Base-by-base conservation (phyloP, 64 coral and sea anemone genomes). In the Orbicella faveolata region DNA sequence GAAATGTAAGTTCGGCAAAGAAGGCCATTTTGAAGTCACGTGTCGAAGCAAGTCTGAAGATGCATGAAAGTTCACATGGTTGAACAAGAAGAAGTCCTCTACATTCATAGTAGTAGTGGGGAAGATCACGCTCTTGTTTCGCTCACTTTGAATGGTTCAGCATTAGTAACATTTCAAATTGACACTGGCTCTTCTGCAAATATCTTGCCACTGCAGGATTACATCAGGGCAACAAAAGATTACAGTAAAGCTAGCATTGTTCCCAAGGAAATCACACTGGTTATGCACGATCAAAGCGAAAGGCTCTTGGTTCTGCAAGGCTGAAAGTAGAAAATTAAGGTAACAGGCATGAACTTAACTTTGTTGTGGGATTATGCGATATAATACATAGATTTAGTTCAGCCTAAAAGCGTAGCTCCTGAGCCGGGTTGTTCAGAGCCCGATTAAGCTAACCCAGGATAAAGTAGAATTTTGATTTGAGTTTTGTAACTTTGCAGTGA, bases 211-310 rank as follows among this genome's bases (percentile, higher is more conserved):
- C 78, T 90, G 34, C 11, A 90, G 41, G 89, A 90, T 90, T 82
- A 81, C 66, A 74, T 90, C 34, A 83, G 67, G 55, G 89, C 79
- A 36, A 81, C 79, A 19, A 79, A 83, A 34, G 89, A 90, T 73
- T 74, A 37, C 41, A 72, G 14, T 72, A 81, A 37, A 82, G n/a
- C 73, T 59, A 90, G 20, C 78, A 75, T 81, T 90, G 67, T 82
- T 75, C 78, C 76, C 74, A 53, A 81, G 57, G 41, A 82, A 34
- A 74, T 82, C 78, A 90, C 89, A 34, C 66, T 90, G 41, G 89
- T 90, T 6, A 90, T 90, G 89, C 89, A 83, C 39, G 88, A 83
- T 83, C 89, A 59, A 90, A 90, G 66, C 36, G 88, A 83, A 90
- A 90, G 78, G 78, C 89, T 68, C 52, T 83, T 39, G 89, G 79